phyloP scores from a whole-genome alignment of 1,140 invertebrate species.

The Drosophila subpulchrella region DNA sequence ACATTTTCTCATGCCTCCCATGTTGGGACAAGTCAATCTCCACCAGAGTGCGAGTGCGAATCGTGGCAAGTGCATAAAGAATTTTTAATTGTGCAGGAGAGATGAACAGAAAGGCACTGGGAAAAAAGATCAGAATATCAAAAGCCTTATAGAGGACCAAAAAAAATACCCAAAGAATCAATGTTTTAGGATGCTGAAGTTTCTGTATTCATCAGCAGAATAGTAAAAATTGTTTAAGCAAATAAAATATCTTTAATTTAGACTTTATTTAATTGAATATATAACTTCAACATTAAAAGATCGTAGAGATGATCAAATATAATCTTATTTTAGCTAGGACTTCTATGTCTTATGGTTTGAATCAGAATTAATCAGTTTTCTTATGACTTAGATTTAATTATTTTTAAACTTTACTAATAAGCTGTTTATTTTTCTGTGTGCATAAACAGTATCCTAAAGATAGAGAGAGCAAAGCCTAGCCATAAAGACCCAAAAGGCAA shows the following conservation, averaged over 20 bases:
- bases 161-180: no score
- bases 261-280: no score
- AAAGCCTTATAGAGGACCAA: neutral
- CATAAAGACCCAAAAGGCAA: conserved; percentile 37
- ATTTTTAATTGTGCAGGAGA: conserved; percentile 39
- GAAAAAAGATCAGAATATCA: neutral
- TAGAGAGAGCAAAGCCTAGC: conserved; percentile 2
- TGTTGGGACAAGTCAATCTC: conserved; percentile 43
- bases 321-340: no score
- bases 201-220: no score
- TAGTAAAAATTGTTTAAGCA: no score
- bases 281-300: no score
- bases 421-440: neutral
- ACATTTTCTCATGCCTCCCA: conserved; percentile 41
- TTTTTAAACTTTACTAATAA: no score
- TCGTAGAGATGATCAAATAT: no score
- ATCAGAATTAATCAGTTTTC: no score
- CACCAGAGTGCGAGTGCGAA: conserved; percentile 21
- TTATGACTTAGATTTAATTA: neutral
- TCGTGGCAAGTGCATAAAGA: conserved; percentile 30
- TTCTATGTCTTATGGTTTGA: no score
- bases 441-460: neutral
- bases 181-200: no score
- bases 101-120: neutral
- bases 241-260: no score